Base-by-base conservation (phyloP, 2,113 vertebrate genomes). In the Cygnus atratus region DNA sequence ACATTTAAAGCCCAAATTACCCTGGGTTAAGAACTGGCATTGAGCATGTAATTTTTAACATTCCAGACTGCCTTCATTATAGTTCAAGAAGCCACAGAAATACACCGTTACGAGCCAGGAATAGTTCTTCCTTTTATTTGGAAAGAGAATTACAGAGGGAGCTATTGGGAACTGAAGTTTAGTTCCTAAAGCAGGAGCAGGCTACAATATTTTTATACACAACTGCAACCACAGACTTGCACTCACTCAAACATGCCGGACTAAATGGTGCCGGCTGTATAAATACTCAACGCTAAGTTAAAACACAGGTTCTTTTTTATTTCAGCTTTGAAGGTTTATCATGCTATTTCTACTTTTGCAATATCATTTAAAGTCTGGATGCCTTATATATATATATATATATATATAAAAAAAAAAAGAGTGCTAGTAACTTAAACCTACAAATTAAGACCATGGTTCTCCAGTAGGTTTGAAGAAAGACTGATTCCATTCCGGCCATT, bases 261-360 rank as follows among this genome's bases (percentile, higher is more conserved):
- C 98, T 98, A 98, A 98, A 96, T 13, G 96, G 96, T 98, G 98
- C 98, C 99, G 99, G 99, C 99, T 99, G 98, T 98, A 96, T 88
- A 98, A 98, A 98, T 97, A 97, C 94, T 95, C 94, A 44, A 59
- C 93, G 10, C 78, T 66, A 76, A 94, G 65, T 94, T 97, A 96
- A 97, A 97, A 98, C 98, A 98, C 98, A 98, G 98, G 94, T 98
- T 97, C 98, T 95, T 96, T 98, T 98, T 98, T 97, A 95, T 95
- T 97, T 94, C 84, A 6, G 87, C 98, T 98, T 98, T 98, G 97
- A 98, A 98, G 95, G 96, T 97, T 97, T 94, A 87, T 96, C 95
- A 22, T 75, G 96, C 96, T 98, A 97, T 97, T 98, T 96, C 92
- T 96, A 95, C 86, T 94, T 87, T 63, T 97, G 95, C 96, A 97